Evolutionary conservation across 2,113 vertebrate species (phyloP).

Genomic region (Sceloporus tristichus): DNA sequence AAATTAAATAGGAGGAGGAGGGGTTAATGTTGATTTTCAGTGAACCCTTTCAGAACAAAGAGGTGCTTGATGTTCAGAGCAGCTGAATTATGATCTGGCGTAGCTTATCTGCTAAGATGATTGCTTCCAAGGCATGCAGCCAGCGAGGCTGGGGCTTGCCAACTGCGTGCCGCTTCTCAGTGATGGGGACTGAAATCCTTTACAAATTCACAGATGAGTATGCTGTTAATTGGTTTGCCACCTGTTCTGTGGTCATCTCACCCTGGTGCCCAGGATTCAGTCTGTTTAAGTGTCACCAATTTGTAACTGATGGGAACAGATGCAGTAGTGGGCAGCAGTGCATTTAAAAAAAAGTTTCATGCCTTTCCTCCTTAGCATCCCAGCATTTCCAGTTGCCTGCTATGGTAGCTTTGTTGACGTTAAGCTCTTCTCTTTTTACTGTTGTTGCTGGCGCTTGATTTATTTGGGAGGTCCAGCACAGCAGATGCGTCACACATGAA

Average conservation of each 20-base stretch:
- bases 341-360: constrained; percentile 66
- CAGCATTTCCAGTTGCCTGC: constrained; percentile 66
- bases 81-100: neutral
- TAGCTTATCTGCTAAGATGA: constrained; percentile 41
- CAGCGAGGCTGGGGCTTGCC: constrained; percentile 63
- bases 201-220: constrained; percentile 69
- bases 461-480: constrained; percentile 51
- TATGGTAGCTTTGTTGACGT: constrained; percentile 43
- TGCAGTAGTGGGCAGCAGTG: constrained; percentile 64
- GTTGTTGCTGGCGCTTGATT: constrained; percentile 60
- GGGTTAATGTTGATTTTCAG: constrained; percentile 47
- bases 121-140: constrained; percentile 69
- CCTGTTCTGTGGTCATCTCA: constrained; percentile 71
- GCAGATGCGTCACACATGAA: constrained; percentile 58
- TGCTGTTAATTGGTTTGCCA: constrained; percentile 75
- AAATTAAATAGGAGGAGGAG: neutral
- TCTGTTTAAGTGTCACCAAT: constrained; percentile 59
- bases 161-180: constrained; percentile 65
- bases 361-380: constrained; percentile 61
- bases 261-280: constrained; percentile 46
- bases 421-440: constrained; percentile 56
- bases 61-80: neutral
- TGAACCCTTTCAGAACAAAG: constrained; percentile 41
- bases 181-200: constrained; percentile 75
- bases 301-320: constrained; percentile 78